These are phyloP conservation scores for Mustela erminea DNA, from an alignment of 2,797 vertebrate species.

Conservation along the genomic window DNA sequence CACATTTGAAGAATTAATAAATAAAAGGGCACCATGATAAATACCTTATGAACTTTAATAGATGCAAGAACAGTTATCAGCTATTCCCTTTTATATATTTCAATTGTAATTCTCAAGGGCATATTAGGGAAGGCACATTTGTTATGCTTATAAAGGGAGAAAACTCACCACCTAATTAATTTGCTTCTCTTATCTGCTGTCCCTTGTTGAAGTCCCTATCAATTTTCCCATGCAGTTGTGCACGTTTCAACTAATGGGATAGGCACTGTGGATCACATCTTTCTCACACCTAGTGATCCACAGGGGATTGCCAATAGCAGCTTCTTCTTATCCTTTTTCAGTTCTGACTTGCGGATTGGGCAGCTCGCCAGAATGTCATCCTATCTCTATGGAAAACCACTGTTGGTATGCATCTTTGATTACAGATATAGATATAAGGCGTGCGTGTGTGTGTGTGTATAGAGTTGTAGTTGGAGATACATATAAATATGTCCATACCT, in stretches of 20 bases:
- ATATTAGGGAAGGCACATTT: background rate
- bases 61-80: background rate
- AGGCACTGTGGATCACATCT: background rate
- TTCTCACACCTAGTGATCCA: background rate
- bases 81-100: background rate
- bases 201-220: background rate
- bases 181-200: background rate
- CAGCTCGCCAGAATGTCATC: background rate
- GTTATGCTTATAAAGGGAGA: background rate
- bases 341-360: background rate
- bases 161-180: background rate
- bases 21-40: background rate
- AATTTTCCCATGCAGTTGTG: background rate
- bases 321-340: background rate
- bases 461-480: background rate
- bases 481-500: background rate
- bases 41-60: background rate
- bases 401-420: background rate
- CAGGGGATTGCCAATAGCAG: background rate
- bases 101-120: background rate
- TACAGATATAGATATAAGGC: background rate
- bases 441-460: background rate
- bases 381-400: background rate
- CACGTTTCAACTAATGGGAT: background rate
- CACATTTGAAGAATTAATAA: background rate